Evolutionary conservation across 2,888 invertebrate species (phyloP).

Genomic region (Parthenolecanium corni): DNA sequence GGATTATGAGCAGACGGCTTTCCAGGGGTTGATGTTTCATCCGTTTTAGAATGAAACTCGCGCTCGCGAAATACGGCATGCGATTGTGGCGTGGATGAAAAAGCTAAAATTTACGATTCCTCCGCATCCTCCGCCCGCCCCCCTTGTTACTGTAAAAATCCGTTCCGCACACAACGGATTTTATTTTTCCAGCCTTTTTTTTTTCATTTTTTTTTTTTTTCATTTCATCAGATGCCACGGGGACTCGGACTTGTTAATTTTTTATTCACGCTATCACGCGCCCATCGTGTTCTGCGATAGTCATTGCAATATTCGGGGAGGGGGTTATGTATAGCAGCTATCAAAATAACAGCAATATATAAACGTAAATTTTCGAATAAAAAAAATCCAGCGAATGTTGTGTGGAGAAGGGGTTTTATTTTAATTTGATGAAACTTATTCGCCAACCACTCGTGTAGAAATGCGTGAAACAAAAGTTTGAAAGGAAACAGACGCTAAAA

Average conservation of each 20-base stretch:
- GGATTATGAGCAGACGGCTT: slow-evolving; percentile 16
- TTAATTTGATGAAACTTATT: too few relatives aligned
- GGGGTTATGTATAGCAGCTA: too few relatives aligned
- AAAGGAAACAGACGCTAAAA: too few relatives aligned
- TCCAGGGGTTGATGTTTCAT: slow-evolving; percentile 21
- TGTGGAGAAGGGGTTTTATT: too few relatives aligned
- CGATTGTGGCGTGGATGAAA: slow-evolving; percentile 10
- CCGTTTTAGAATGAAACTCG: slow-evolving; percentile 15
- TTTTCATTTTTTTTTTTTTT: background rate
- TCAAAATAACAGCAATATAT: too few relatives aligned
- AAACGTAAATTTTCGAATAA: too few relatives aligned
- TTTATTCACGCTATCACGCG: background rate
- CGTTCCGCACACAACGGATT: too few relatives aligned
- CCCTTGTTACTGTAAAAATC: background rate
- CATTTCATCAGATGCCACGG: background rate
- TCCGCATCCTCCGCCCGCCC: slow-evolving; percentile 10
- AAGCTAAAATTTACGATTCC: slow-evolving; percentile 20
- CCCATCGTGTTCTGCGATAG: too few relatives aligned
- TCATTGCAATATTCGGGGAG: too few relatives aligned
- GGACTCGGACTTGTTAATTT: background rate
- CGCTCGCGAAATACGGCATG: slow-evolving; percentile 11
- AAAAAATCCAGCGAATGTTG: too few relatives aligned
- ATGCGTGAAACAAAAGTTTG: too few relatives aligned
- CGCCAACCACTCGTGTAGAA: too few relatives aligned
- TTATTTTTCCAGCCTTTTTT: background rate